Evolutionary conservation across 2,888 invertebrate species (phyloP), one percentile per base, ranked within the genome.

Genomic region (Cheilosia scutellata): DNA sequence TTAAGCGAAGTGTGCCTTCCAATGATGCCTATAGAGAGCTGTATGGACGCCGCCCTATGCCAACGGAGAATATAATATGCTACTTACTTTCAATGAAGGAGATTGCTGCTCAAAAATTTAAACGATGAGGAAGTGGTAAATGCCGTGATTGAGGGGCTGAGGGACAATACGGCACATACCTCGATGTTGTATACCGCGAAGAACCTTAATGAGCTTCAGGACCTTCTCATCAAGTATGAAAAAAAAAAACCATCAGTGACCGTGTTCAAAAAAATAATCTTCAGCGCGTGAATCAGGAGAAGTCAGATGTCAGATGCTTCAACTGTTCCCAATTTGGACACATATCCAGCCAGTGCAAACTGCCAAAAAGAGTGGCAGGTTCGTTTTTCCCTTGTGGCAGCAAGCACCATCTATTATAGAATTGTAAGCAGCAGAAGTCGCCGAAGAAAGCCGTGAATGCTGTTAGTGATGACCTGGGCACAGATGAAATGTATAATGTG

Each of bases 11-110:
- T 31, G 70, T 78, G 33, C 71, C 71, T n/a, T 55, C 13, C 16
- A 71, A 62, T 16, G 62, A 70, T 31, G 62, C 70, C 20, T 78
- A 63, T 40, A 55, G 29, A 5, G 55, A 63, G 49, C 16, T 71
- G 49, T 71, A 71, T 29, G 63, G 33, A 16, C 60, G 60, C 42
- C 60, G 11, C n/a, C 57, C 37, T 9, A 9, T 58, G 37, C 27
- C 42, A 13, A 66, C n/a, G 5, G 49, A 66, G 16, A 66, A 51
- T 40, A 66, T 51, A 25, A 51, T 66, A 1, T 37, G 33, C 25
- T 49, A 51, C 20, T 31, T 66, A 37, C 27, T 66, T 5, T 66
- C 25, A 2, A 37, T 51, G 51, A 66, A 66, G 51, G 65, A 49
- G 51, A 66, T 66, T 13, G 65, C 65, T 51, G 65, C 65, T 51